Evolutionary conservation across 53 echinoderm and acorn worm genomes (phyloP), one percentile per base, ranked within the genome.

Genomic region (Luidia sarsii): DNA sequence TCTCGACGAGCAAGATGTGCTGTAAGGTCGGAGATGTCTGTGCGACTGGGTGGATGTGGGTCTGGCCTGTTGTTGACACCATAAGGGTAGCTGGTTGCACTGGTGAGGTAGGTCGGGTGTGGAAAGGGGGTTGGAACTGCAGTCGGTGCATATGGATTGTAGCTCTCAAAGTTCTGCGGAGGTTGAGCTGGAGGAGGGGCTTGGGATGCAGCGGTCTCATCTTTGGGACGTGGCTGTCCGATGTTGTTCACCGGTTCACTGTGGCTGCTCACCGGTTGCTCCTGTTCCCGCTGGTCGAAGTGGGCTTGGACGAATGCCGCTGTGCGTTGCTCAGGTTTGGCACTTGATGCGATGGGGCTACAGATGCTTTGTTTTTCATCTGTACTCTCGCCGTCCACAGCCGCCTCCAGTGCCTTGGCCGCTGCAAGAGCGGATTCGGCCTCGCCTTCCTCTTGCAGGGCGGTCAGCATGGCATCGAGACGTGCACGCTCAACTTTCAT

Each of bases 1-100:
- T 87, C 82, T 38, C 70, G 69, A 22, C 82, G 73, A 20, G 70
- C 33, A 2, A 87, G 66, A 19, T 67, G 67, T 1, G 48, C 81
- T 2, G 87, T 57, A 5, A 87, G 31, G n/a, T 80, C 71, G 9
- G 48, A 45, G 15, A 67, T 67, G 14, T 67, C 66, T 39, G 38
- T 21, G 39, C 10, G 66, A 5, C 21, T 39, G 66, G 43, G 66
- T 57, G 59, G 21, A 24, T 13, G 5, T 57, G 3, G 59, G 59
- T 57, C 13, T 29, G 28, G 13, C 59, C 59, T 19, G n/a, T n/a
- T n/a, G n/a, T n/a, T n/a, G 15, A 15, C 46, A 46, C 46, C 46
- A 15, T 46, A 46, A 8, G 46, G 46, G n/a, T n/a, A n/a, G n/a
- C n/a, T n/a, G n/a, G n/a, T n/a, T n/a, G n/a, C n/a, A 46, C 15